Evolutionary conservation across 2,797 vertebrate genomes (phyloP).

Genomic region (Falco concolor): DNA sequence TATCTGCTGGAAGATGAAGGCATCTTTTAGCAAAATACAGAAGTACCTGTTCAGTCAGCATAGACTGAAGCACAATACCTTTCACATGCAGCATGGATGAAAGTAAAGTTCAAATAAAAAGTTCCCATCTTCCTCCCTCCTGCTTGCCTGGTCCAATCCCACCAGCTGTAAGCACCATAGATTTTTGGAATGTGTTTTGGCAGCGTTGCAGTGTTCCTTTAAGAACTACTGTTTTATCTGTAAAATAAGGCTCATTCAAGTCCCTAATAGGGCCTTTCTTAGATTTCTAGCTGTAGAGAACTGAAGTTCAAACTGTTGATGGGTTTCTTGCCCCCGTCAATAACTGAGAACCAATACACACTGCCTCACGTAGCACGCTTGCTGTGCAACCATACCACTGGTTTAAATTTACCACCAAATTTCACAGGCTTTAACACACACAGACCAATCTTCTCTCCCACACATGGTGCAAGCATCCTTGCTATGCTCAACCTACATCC

Average conservation of each 20-base stretch:
- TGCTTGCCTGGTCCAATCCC: background rate
- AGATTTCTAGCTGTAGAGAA: background rate
- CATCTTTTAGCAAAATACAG: background rate
- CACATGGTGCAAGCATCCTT: background rate
- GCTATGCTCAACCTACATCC: fast-evolving
- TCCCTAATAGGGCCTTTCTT: background rate
- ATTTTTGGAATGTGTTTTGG: background rate
- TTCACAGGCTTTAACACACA: background rate
- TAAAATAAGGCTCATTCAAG: background rate
- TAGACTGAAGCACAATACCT: background rate
- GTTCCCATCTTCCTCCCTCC: background rate
- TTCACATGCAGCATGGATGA: fast-evolving
- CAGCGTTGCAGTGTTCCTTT: background rate
- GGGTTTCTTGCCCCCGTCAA: background rate
- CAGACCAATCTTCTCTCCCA: background rate
- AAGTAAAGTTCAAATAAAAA: background rate
- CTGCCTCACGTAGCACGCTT: fast-evolving
- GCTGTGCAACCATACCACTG: fast-evolving
- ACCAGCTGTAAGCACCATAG: background rate
- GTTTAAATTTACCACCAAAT: background rate
- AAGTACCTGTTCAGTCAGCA: background rate
- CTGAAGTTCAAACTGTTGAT: background rate
- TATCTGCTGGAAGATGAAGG: background rate
- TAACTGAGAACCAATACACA: background rate
- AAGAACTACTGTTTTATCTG: background rate